These are phyloP conservation scores for Kryptopterus vitreolus DNA, from an alignment of 2,797 vertebrate species.

Conservation along the genomic window DNA sequence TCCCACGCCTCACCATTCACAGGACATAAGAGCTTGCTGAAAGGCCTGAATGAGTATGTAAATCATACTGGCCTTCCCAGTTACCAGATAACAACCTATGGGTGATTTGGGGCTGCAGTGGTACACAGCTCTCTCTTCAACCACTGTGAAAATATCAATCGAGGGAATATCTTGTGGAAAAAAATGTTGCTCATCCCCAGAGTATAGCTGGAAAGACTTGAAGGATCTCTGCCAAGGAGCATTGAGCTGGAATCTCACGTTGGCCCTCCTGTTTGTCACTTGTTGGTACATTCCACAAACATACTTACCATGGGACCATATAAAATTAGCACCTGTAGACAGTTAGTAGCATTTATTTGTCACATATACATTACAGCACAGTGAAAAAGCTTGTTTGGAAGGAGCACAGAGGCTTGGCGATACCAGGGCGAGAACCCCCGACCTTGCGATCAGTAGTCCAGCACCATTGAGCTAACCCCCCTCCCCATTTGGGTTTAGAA, in stretches of 20 bases:
- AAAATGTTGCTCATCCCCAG: not conserved
- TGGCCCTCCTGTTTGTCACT: not conserved
- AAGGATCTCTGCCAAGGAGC: not conserved
- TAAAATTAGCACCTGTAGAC: not conserved
- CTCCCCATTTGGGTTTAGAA: no score
- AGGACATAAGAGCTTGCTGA: not conserved
- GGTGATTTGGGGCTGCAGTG: not conserved
- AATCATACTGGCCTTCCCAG: not conserved
- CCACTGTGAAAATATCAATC: not conserved
- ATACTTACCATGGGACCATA: not conserved
- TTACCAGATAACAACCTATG: not conserved
- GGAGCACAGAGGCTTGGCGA: no score
- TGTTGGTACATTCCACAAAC: not conserved
- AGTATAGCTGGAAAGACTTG: not conserved
- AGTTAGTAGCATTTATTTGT: no score
- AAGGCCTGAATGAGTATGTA: not conserved
- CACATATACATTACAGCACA: no score
- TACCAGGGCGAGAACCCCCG: no score
- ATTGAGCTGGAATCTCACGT: not conserved
- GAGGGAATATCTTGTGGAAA: not conserved
- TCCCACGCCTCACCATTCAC: not conserved
- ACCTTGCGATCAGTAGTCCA: no score
- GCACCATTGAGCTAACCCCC: no score
- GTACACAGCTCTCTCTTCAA: not conserved
- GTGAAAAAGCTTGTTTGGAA: no score